These are phyloP conservation scores for Agonum fuliginosum DNA, from an alignment of 2,888 invertebrate species.

Conservation along the genomic window DNA sequence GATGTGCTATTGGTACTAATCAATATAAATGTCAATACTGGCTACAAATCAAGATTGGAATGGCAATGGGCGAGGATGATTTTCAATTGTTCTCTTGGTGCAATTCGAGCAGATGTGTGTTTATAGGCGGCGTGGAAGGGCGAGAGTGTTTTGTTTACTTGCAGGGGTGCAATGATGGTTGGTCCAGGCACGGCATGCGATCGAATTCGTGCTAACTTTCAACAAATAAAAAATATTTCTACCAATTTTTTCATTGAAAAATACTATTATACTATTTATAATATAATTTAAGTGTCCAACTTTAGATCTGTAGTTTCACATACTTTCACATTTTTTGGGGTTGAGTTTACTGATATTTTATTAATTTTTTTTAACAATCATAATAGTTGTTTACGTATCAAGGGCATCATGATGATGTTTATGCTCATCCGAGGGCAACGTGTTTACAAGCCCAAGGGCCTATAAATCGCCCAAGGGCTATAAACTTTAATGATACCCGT, in stretches of 20 bases:
- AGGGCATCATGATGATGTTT: too few species aligned
- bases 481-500: too few species aligned
- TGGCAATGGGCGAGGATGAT: neutral
- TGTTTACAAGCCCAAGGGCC: too few species aligned
- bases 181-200: constrained; percentile 37
- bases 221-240: constrained; percentile 28
- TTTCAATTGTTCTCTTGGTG: constrained; percentile 3
- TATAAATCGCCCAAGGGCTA: too few species aligned
- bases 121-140: neutral
- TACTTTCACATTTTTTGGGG: too few species aligned
- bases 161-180: constrained; percentile 16
- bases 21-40: constrained; percentile 8
- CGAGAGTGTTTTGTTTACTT: neutral
- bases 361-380: too few species aligned
- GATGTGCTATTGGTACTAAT: constrained; percentile 8
- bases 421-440: too few species aligned
- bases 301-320: constrained; percentile 2
- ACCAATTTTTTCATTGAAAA: constrained; percentile 25
- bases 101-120: constrained; percentile 17
- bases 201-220: constrained; percentile 40
- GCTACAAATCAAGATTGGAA: neutral
- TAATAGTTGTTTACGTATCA: too few species aligned
- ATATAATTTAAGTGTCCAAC: constrained; percentile 8
- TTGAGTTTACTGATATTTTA: too few species aligned
- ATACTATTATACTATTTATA: constrained; percentile 11